Conservation (phyloP, 2,113 vertebrate species). For the Prionailurus viverrinus region DNA sequence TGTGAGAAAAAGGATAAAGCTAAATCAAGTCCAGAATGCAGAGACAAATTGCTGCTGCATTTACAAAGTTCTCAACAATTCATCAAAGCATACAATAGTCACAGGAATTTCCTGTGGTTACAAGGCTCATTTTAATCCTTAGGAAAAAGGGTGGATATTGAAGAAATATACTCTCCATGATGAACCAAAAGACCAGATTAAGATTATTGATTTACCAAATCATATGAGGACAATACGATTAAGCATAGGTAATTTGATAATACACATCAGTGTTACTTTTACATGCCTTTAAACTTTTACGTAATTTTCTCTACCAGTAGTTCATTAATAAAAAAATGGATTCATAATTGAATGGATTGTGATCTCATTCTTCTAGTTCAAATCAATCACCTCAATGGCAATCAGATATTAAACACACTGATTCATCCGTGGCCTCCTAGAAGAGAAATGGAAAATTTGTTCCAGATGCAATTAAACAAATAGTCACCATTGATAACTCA, state of each 20-base stretch:
- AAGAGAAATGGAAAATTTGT: neutral
- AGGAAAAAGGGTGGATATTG: neutral
- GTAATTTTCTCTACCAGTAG: constrained; percentile 18
- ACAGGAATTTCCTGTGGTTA: neutral
- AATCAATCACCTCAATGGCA: neutral
- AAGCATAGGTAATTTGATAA: constrained; percentile 1
- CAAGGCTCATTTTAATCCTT: neutral
- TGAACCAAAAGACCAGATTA: neutral
- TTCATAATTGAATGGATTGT: neutral
- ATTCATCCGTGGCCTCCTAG: neutral
- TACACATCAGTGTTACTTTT: neutral
- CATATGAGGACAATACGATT: neutral
- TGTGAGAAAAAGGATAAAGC: constrained; percentile 63
- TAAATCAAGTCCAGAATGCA: constrained; percentile 45
- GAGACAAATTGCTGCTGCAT: constrained; percentile 54
- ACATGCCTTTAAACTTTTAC: neutral
- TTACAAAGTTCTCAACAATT: constrained; percentile 51
- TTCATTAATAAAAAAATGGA: neutral
- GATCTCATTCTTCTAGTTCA: constrained; percentile 11
- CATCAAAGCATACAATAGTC: constrained; percentile 28
- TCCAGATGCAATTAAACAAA: neutral
- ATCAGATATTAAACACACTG: neutral
- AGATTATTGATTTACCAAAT: neutral
- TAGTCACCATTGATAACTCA: neutral
- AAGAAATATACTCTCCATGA: neutral